phyloP scores from a whole-genome alignment of 2,113 vertebrate genomes.

The Centrocercus urophasianus region DNA sequence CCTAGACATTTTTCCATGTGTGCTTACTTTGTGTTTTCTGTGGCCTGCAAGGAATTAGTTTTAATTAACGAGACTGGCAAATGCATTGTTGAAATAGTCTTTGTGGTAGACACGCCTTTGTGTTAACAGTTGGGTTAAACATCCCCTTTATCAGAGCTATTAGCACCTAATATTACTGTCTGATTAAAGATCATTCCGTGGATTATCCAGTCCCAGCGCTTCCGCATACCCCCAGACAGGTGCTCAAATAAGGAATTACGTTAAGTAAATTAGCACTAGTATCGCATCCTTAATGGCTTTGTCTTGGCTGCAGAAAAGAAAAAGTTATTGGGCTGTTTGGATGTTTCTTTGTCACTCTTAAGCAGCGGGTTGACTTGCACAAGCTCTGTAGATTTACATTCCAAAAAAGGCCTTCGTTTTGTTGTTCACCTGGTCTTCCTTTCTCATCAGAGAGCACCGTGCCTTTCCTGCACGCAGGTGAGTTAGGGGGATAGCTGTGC shows the following conservation, averaged over 20 bases:
- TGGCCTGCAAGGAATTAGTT: constrained; percentile 59
- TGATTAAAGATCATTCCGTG: constrained; percentile 59
- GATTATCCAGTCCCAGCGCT: constrained; percentile 28
- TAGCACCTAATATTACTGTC: constrained; percentile 55
- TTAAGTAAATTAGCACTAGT: constrained; percentile 39
- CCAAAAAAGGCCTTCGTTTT: not conserved
- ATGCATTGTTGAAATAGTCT: constrained; percentile 45
- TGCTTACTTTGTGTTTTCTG: constrained; percentile 11
- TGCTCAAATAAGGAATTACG: constrained; percentile 44
- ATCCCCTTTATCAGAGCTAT: constrained; percentile 46
- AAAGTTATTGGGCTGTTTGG: not conserved
- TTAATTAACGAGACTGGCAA: constrained; percentile 52
- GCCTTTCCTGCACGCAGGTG: not conserved
- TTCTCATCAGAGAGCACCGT: not conserved
- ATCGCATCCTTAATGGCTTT: not conserved
- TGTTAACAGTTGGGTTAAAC: constrained; percentile 52
- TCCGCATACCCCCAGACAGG: constrained; percentile 13
- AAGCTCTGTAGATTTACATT: not conserved
- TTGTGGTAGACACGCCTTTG: constrained; percentile 16
- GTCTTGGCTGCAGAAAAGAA: not conserved
- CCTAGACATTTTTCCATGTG: constrained; percentile 17
- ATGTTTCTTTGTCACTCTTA: not conserved
- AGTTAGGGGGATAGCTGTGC: not conserved
- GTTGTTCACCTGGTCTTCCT: not conserved
- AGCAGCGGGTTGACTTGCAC: not conserved